Percentiles rank a stretch among this genome's conserved stretches.
Conservation (phyloP, 2,797 vertebrate species). For the Sebastes taczanowskii region DNA sequence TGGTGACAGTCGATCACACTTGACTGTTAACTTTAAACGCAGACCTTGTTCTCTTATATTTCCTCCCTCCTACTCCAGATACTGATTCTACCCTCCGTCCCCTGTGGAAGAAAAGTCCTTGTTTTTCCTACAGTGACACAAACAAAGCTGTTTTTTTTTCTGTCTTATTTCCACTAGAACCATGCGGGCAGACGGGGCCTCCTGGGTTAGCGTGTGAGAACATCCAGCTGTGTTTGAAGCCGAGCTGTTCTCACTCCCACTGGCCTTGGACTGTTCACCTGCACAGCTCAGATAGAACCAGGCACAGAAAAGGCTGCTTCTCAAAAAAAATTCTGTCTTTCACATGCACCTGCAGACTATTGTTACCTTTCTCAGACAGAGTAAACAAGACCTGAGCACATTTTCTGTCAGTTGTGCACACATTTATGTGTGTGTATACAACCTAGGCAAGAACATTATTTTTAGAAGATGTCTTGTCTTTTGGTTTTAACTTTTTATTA, state of each 20-base stretch:
- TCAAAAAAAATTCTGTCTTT: not conserved
- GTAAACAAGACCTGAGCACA: not conserved
- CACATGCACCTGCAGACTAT: not conserved
- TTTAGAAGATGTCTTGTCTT: not conserved
- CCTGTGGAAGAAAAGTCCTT: not conserved
- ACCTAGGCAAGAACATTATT: not conserved
- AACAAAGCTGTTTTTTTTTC: constrained; percentile 36
- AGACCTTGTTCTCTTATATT: not conserved
- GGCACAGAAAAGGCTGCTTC: constrained; percentile 40
- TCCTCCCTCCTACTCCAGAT: constrained; percentile 8
- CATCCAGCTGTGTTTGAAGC: constrained; percentile 66
- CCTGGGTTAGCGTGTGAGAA: constrained; percentile 45
- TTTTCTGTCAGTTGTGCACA: not conserved
- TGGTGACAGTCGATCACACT: not conserved
- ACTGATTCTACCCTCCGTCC: not conserved
- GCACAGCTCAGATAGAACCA: constrained; percentile 31
- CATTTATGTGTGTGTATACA: not conserved
- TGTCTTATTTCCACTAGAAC: not conserved
- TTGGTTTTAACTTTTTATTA: not conserved
- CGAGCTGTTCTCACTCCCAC: constrained; percentile 54
- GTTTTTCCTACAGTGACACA: constrained; percentile 22
- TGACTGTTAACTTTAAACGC: not conserved
- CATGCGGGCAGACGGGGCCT: constrained; percentile 7
- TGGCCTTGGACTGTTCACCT: constrained; percentile 67
- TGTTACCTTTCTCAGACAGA: not conserved